A percentile compares a stretch with the other conserved stretches of the same genome.
Evolutionary conservation across 2,113 vertebrate species (phyloP).

Genomic region (Stigmatopora argus): DNA sequence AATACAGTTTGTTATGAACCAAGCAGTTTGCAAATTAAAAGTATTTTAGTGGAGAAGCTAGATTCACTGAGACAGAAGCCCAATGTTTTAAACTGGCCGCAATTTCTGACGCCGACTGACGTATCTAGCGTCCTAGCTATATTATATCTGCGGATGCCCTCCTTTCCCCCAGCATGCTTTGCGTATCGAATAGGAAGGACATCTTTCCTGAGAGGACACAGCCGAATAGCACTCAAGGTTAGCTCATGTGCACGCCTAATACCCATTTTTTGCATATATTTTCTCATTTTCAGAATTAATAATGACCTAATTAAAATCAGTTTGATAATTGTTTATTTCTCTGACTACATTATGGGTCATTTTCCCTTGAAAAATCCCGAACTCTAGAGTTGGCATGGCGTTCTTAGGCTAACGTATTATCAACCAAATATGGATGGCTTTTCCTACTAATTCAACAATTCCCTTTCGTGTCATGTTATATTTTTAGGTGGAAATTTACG

Average conservation of each 20-base stretch:
- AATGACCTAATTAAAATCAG: background rate
- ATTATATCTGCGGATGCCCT: background rate
- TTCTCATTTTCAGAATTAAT: background rate
- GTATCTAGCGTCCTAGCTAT: too few species aligned
- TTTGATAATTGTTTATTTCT: background rate
- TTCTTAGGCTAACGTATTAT: background rate
- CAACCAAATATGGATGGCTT: background rate
- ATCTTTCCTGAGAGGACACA: slow-evolving; percentile 42
- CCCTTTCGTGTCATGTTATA: background rate
- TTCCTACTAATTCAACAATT: background rate
- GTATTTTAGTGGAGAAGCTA: too few species aligned
- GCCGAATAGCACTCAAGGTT: slow-evolving; percentile 38
- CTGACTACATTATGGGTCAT: too few species aligned
- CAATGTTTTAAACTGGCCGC: too few species aligned
- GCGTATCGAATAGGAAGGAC: slow-evolving; percentile 25
- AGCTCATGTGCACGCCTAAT: slow-evolving; percentile 8
- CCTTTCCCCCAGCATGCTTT: slow-evolving; percentile 55
- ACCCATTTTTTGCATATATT: background rate
- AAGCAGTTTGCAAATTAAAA: too few species aligned
- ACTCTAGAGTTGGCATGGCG: background rate
- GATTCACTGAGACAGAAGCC: too few species aligned
- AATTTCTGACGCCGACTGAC: too few species aligned
- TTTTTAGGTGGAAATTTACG: background rate
- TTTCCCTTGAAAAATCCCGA: background rate
- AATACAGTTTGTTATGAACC: too few species aligned